Evolutionary conservation across 37 sponge, comb jelly and placozoan species (phyloP), one percentile per base, ranked within the genome.

Genomic region (Geodia barretti): DNA sequence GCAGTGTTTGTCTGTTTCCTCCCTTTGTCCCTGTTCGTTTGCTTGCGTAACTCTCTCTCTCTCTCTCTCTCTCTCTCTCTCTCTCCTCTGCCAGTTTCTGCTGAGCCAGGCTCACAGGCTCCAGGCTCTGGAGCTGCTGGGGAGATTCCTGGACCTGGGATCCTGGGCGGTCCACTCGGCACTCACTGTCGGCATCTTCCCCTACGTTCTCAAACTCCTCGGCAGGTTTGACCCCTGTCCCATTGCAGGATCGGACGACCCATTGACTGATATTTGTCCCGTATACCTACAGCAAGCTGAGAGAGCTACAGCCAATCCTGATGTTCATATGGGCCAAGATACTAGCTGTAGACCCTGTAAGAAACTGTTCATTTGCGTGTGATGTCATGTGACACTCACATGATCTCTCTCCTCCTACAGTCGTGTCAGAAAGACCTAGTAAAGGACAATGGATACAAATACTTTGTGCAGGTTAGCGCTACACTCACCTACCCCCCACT

Each of bases 301-400:
- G 89, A 25, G 99, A 99, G 76, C 93, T 96, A 24, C 92, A 96
- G 75, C 90, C 84, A 32, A 88, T 96, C 60, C 84, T 99, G 78
- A 91, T 99, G 30, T 92, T 94, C 76, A 94, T 99, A 43, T 99
- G 99, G 99, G 95, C 99, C 59, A 99, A 96, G 89, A 94, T 98
- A 9, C 75, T 96, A 4, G 87, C 94, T 26, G 94, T 96, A 0
- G 97, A 96, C 43, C 72, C 77, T 4, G 97, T 93, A 58, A 83
- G 89, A 73, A 26, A 11, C 65, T 2, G 7, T 4, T 54, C 24
- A 64, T 7, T 64, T 7, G 65, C 20, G 24, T 64, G 65, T 26
- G 5, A 29, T 29, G 30, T 64, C 30, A 64, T 64, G 65, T 64
- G 65, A 29, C 62, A 21, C 60, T 58, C 60, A 58, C 71, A 30